Conservation (phyloP, 2,797 vertebrate genomes). For the Dallia pectoralis region DNA sequence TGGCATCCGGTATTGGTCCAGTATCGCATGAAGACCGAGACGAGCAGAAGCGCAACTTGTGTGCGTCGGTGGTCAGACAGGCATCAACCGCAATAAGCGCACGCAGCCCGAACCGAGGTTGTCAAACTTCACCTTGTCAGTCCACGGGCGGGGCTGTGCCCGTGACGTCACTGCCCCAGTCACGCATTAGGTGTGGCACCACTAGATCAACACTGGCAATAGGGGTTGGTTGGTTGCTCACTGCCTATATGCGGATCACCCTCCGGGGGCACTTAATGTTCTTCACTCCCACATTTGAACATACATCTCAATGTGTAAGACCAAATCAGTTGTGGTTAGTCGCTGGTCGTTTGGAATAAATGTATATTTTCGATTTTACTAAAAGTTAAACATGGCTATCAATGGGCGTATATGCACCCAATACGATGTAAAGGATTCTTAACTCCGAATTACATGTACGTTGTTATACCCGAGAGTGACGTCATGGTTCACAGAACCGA, state of each 20-base stretch:
- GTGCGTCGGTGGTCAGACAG: conserved; percentile 16
- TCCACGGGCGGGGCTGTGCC: conserved; percentile 14
- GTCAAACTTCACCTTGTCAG: conserved; percentile 28
- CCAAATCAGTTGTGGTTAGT: not conserved
- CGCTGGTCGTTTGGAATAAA: not conserved
- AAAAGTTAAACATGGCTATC: no score
- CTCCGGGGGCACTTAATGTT: not conserved
- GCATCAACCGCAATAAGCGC: not conserved
- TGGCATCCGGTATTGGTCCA: not conserved
- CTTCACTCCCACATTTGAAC: not conserved
- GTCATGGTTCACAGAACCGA: not conserved
- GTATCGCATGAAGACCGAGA: not conserved
- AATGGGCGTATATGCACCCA: no score
- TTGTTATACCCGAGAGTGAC: not conserved
- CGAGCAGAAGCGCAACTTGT: conserved; percentile 10
- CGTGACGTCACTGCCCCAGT: conserved; percentile 45
- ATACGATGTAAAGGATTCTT: not conserved
- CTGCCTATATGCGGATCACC: not conserved
- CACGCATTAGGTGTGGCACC: conserved; percentile 12
- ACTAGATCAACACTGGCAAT: not conserved
- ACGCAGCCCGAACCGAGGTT: conserved; percentile 20
- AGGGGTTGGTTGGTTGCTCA: not conserved
- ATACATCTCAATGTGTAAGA: not conserved
- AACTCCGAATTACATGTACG: not conserved
- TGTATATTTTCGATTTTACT: no score